Evolutionary conservation across 2,888 invertebrate genomes (phyloP).

Genomic region (Ennomos quercinarius): DNA sequence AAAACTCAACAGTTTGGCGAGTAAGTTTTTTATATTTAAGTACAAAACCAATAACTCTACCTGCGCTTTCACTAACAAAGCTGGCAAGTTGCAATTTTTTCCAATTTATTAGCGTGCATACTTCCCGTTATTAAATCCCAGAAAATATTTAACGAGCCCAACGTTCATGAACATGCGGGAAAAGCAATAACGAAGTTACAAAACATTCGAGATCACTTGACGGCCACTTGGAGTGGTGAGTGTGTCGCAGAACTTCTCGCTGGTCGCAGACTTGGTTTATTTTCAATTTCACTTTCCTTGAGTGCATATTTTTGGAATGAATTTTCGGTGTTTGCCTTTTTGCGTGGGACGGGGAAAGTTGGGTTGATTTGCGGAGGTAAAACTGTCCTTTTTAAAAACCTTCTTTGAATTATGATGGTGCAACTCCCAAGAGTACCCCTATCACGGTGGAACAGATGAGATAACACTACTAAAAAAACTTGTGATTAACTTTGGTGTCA

Average conservation of each 20-base stretch:
- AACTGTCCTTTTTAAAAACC: background rate
- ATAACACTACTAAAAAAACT: too few species aligned
- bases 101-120: conserved; percentile 36
- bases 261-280: conserved; percentile 36
- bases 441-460: too few species aligned
- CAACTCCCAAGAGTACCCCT: too few species aligned
- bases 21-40: conserved; percentile 11
- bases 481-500: too few species aligned
- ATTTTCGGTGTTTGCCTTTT: conserved; percentile 19
- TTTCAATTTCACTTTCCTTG: conserved; percentile 46
- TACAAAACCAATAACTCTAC: conserved; percentile 18
- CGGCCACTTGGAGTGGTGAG: conserved; percentile 54
- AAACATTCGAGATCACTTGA: conserved; percentile 55
- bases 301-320: conserved; percentile 14
- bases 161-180: conserved; percentile 32
- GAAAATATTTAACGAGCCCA: conserved; percentile 37
- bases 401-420: too few species aligned
- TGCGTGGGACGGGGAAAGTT: conserved; percentile 17
- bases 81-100: conserved; percentile 31
- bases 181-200: conserved; percentile 65
- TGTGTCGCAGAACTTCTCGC: conserved; percentile 51
- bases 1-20: background rate
- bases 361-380: background rate
- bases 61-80: conserved; percentile 28
- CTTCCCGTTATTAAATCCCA: conserved; percentile 38